Percentiles rank a stretch among this genome's conserved stretches.
These are phyloP conservation scores for Ariopsis seemanni DNA, from an alignment of 2,113 vertebrate species.

Conservation along the genomic window DNA sequence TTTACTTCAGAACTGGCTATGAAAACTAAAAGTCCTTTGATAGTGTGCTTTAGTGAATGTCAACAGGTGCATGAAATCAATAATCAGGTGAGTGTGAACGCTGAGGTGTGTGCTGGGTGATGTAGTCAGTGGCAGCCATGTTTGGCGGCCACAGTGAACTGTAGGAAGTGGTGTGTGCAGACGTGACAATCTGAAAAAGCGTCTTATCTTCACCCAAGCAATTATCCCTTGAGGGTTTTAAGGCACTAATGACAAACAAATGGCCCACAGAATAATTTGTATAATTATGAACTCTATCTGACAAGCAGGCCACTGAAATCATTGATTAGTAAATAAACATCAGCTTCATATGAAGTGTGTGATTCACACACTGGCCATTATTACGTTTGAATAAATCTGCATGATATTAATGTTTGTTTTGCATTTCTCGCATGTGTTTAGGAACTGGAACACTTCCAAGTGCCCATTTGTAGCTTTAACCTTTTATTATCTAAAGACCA, in stretches of 20 bases:
- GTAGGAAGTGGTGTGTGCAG: no score
- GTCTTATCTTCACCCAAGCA: no score
- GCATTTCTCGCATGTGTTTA: neutral
- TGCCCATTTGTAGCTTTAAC: neutral
- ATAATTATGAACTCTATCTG: constrained; percentile 38
- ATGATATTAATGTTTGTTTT: constrained; percentile 11
- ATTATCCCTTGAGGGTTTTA: neutral
- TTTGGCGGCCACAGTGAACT: no score
- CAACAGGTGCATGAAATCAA: no score
- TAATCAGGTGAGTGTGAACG: no score
- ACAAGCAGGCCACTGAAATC: constrained; percentile 25
- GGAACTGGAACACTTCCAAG: neutral
- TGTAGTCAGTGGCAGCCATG: no score
- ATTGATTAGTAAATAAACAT: constrained; percentile 42
- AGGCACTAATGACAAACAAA: constrained; percentile 24
- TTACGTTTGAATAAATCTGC: constrained; percentile 18
- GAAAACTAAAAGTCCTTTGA: no score
- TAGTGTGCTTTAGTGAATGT: no score
- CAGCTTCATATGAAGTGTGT: neutral
- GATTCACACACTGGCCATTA: neutral
- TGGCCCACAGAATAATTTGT: constrained; percentile 3
- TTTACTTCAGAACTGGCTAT: no score
- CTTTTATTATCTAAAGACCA: neutral
- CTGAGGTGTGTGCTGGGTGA: no score
- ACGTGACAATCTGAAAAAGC: neutral